These are phyloP conservation scores for Globodera ellingtonae DNA, from an alignment of 1,140 invertebrate genomes.

Conservation along the genomic window DNA sequence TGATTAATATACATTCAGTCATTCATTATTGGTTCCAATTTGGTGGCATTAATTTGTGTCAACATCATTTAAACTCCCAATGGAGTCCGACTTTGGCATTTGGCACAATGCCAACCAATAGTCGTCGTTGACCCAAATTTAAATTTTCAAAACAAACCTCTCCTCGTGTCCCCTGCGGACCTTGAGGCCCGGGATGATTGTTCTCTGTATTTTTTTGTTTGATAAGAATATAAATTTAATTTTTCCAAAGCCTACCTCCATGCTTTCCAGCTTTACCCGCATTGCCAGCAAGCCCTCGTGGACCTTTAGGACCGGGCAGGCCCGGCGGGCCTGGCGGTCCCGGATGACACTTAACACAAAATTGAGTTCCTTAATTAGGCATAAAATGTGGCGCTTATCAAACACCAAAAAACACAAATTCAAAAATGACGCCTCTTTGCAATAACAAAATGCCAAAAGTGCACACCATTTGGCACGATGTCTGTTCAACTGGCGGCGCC, in stretches of 20 bases:
- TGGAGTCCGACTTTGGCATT: too few species aligned
- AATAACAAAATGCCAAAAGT: background rate
- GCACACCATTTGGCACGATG: constrained; percentile 55
- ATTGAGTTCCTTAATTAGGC: background rate
- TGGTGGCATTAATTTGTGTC: background rate
- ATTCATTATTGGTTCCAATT: background rate
- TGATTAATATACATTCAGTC: background rate
- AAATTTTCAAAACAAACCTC: background rate
- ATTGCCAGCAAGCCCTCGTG: constrained; percentile 39
- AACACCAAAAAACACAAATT: background rate
- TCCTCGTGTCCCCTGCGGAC: background rate
- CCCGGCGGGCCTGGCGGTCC: constrained; percentile 54
- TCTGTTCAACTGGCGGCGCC: constrained; percentile 49
- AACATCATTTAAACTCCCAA: too few species aligned
- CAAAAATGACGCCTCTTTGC: background rate
- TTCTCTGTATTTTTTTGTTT: background rate
- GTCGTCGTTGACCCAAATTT: too few species aligned
- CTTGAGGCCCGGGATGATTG: background rate
- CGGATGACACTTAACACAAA: constrained; percentile 41
- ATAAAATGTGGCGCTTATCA: too few species aligned
- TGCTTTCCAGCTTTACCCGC: background rate
- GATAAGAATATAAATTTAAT: background rate
- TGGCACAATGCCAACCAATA: too few species aligned
- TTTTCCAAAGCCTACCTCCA: background rate
- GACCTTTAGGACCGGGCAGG: constrained; percentile 49